Evolutionary conservation across 2,888 invertebrate genomes (phyloP), one percentile per base, ranked within the genome.

Genomic region (Machimus rusticus): DNA sequence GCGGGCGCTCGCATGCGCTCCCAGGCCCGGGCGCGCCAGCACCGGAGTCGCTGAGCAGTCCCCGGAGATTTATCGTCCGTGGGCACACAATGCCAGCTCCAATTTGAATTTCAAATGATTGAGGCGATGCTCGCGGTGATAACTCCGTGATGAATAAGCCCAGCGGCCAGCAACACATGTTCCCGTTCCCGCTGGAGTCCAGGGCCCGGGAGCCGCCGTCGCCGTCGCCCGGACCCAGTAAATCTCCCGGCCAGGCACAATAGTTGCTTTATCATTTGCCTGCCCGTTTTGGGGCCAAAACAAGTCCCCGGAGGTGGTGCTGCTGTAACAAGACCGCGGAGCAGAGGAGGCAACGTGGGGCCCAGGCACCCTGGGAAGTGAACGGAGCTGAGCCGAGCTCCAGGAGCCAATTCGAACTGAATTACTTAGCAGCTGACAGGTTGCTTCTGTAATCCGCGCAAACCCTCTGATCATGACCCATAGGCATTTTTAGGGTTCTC

Each of bases 61-160:
- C 51, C 28, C 6, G 31, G 51, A 87, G 88, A 88, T 87, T 88
- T 87, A 87, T 82, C 51, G 82, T 87, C 85, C 85, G 37, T 78
- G 77, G 84, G 82, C 46, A 88, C 37, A 82, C 87, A 88, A 87
- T 88, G 74, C 87, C 87, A 55, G 28, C 34, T 81, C 34, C 81
- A 85, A 89, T 89, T 89, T 89, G 88, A 89, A 89, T 88, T 89
- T 89, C 89, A 89, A 89, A 89, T 89, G 89, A 89, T 89, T 89
- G 87, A 89, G 89, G 89, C 89, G 89, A 89, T 89, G 88, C 87
- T 87, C 88, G 88, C 88, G 88, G 89, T 89, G 89, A 89, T 89
- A 89, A 89, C 88, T 88, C 84, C 23, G 66, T 84, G 84, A 84
- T 84, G 84, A 74, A 84, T 84, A 84, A 66, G 39, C 76, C 34